Evolutionary conservation across 1,140 invertebrate species (phyloP).

Genomic region (Drosophila sp.): DNA sequence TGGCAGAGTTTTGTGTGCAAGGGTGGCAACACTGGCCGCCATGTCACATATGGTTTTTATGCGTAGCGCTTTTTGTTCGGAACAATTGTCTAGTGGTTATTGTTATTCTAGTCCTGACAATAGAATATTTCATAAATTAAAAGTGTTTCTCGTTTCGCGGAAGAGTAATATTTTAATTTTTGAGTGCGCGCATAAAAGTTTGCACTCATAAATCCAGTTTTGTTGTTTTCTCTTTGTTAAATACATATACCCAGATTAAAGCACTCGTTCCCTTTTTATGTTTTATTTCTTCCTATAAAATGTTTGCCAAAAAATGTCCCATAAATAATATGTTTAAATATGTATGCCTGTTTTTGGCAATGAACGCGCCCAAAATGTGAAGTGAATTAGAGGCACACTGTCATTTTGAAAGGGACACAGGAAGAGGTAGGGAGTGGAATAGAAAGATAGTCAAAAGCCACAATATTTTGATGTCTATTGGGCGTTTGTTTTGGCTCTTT

Average conservation of each 20-base stretch:
- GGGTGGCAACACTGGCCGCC: conserved; percentile 14
- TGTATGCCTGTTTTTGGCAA: conserved; percentile 50
- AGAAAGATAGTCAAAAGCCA: not conserved
- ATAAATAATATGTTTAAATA: conserved; percentile 77
- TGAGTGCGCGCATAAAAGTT: conserved; percentile 34
- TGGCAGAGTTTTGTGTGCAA: not conserved
- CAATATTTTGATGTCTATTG: not conserved
- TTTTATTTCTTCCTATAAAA: conserved; percentile 18
- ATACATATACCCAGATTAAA: conserved; percentile 15
- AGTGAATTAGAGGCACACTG: conserved; percentile 58
- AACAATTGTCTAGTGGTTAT: conserved; percentile 53
- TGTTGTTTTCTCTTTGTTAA: not conserved
- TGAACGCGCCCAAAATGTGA: conserved; percentile 35
- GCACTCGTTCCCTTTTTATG: not conserved
- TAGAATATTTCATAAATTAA: conserved; percentile 81
- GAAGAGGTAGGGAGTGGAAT: not conserved
- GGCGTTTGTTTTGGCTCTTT: not conserved
- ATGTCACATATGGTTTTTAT: conserved; percentile 43
- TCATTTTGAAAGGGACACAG: not conserved
- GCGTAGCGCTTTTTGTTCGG: conserved; percentile 33
- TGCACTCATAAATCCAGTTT: conserved; percentile 42
- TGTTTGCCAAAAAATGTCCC: conserved; percentile 51
- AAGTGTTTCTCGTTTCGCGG: conserved; percentile 51
- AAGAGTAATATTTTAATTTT: conserved; percentile 55
- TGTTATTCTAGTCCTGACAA: conserved; percentile 72